Evolutionary conservation across 2,113 vertebrate species (phyloP).

Genomic region (Psittacus erithacus): DNA sequence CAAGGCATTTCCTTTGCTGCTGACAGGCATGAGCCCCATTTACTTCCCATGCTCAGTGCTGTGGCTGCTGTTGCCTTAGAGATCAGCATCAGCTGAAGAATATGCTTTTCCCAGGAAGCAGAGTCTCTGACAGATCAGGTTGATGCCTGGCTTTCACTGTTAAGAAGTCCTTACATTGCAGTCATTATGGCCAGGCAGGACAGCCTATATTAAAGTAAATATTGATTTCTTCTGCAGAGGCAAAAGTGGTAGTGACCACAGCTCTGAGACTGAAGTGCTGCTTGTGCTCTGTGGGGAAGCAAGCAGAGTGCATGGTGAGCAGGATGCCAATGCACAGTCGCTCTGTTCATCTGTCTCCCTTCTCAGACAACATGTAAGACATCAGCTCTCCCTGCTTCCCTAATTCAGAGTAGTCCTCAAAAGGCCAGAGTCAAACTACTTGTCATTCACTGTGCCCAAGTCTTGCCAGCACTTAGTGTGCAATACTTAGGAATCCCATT

Average conservation of each 20-base stretch:
- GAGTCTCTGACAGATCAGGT: neutral
- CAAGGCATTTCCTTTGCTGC: neutral
- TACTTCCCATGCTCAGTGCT: neutral
- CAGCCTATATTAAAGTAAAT: neutral
- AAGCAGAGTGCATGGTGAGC: accelerated
- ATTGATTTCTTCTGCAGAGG: neutral
- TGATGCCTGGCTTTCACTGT: neutral
- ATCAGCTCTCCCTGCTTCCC: neutral
- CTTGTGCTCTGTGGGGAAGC: accelerated
- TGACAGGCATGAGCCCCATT: neutral
- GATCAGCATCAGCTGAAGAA: neutral
- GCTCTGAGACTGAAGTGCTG: neutral
- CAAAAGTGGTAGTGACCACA: neutral
- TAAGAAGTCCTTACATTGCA: neutral
- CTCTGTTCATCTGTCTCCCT: neutral
- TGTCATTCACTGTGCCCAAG: neutral
- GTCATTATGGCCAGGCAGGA: neutral
- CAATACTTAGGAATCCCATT: neutral
- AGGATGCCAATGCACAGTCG: accelerated
- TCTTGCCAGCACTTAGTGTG: neutral
- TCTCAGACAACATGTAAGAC: neutral
- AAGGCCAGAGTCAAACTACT: neutral
- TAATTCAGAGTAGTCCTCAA: neutral
- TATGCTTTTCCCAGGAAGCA: neutral
- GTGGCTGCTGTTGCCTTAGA: neutral